Evolutionary conservation across 2,888 invertebrate genomes (phyloP).

Genomic region (Pomacea canaliculata): DNA sequence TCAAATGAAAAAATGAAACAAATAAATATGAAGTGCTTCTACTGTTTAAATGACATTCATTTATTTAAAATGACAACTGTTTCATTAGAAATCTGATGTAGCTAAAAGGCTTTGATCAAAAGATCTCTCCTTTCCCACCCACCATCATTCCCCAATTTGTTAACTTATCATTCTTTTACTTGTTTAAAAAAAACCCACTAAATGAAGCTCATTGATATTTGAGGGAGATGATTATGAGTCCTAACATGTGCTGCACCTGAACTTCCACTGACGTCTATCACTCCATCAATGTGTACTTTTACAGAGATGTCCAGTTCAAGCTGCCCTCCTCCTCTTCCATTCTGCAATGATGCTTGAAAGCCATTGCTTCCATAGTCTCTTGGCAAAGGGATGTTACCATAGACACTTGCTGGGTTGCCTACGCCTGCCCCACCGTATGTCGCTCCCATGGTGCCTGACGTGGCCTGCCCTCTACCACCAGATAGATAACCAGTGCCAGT

Average conservation of each 20-base stretch:
- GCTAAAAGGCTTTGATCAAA: too few relatives aligned
- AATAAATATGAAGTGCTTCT: too few relatives aligned
- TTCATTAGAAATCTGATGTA: too few relatives aligned
- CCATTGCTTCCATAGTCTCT: slow-evolving; percentile 50
- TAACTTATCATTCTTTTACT: too few relatives aligned
- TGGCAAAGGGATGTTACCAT: slow-evolving; percentile 48
- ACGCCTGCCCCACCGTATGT: slow-evolving; percentile 46
- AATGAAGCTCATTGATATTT: too few relatives aligned
- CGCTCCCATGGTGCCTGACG: slow-evolving; percentile 37
- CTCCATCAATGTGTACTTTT: slow-evolving; percentile 36
- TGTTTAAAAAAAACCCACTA: too few relatives aligned
- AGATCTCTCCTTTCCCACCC: too few relatives aligned
- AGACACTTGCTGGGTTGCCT: slow-evolving; percentile 33
- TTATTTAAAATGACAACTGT: too few relatives aligned
- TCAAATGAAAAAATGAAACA: too few relatives aligned
- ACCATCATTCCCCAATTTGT: too few relatives aligned
- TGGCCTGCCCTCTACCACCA: slow-evolving; percentile 40
- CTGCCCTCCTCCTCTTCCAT: slow-evolving; percentile 31
- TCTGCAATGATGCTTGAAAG: slow-evolving; percentile 11
- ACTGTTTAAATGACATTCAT: too few relatives aligned
- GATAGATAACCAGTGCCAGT: slow-evolving; percentile 42
- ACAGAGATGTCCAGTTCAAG: slow-evolving; percentile 34
- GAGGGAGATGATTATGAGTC: too few relatives aligned
- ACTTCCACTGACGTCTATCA: slow-evolving; percentile 46
- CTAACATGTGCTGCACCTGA: slow-evolving; percentile 9